Evolutionary conservation across 2,113 vertebrate genomes (phyloP).

Genomic region (Chauna torquata): DNA sequence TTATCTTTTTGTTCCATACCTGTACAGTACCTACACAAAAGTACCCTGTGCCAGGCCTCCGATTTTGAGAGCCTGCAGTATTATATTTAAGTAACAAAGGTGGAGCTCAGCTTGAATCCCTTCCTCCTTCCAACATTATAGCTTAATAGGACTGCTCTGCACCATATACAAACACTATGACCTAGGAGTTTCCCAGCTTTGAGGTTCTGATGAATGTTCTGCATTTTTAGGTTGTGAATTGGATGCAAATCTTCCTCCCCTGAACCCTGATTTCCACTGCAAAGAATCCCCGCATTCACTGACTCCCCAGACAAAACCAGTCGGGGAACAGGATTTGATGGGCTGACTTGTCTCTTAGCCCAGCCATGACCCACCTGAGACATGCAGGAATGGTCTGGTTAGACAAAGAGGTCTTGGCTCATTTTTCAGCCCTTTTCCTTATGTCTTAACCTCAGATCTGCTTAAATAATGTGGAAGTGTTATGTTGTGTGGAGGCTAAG

Average conservation of each 20-base stretch:
- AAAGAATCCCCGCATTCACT: neutral
- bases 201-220: neutral
- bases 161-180: rapidly evolving
- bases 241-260: neutral
- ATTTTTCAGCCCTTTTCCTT: neutral
- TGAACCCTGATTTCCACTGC: neutral
- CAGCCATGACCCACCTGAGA: neutral
- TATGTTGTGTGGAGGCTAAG: neutral
- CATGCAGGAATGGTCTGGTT: neutral
- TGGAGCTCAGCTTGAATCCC: neutral
- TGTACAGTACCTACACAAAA: neutral
- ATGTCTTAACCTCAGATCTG: neutral
- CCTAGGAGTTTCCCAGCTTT: neutral
- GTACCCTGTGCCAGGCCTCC: neutral
- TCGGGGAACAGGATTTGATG: neutral
- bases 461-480: neutral
- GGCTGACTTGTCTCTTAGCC: neutral
- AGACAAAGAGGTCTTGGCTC: neutral
- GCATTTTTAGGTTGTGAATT: neutral
- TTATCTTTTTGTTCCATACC: neutral
- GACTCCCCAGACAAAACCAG: neutral
- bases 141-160: neutral
- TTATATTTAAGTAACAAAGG: neutral
- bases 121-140: neutral
- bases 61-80: neutral